These are phyloP conservation scores for Polydrusus tereticollis DNA, from an alignment of 2,888 invertebrate genomes.

Conservation along the genomic window DNA sequence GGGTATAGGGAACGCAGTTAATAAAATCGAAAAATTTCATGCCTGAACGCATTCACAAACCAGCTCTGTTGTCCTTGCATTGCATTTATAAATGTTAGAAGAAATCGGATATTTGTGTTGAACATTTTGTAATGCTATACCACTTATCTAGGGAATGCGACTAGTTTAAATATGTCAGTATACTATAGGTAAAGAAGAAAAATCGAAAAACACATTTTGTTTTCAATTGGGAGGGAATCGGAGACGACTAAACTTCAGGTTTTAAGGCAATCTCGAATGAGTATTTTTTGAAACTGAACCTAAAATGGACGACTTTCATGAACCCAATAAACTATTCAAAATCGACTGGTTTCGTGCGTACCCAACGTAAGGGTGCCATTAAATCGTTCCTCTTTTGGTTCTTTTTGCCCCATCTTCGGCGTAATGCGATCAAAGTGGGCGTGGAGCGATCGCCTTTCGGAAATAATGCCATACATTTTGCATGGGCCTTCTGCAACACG, in stretches of 20 bases:
- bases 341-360: constrained; percentile 10
- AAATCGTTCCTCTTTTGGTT: not conserved
- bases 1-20: not conserved
- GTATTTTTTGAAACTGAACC: not conserved
- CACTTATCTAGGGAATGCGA: constrained; percentile 26
- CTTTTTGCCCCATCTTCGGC: constrained; percentile 11
- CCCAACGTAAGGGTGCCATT: constrained; percentile 18
- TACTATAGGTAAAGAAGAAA: constrained; percentile 1
- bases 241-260: no score
- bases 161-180: not conserved
- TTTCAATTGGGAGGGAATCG: not conserved
- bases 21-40: not conserved
- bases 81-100: constrained; percentile 3
- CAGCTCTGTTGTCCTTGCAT: constrained; percentile 8
- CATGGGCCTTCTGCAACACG: constrained; percentile 13
- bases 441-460: constrained; percentile 21
- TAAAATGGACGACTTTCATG: not conserved
- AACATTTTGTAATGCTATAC: constrained; percentile 18
- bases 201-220: not conserved
- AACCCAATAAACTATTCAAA: constrained; percentile 7
- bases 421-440: constrained; percentile 31
- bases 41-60: constrained; percentile 14
- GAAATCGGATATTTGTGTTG: constrained; percentile 26
- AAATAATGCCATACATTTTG: constrained; percentile 25
- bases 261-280: not conserved